Evolutionary conservation across 2,797 vertebrate genomes (phyloP).

Genomic region (Taenioides sp.): DNA sequence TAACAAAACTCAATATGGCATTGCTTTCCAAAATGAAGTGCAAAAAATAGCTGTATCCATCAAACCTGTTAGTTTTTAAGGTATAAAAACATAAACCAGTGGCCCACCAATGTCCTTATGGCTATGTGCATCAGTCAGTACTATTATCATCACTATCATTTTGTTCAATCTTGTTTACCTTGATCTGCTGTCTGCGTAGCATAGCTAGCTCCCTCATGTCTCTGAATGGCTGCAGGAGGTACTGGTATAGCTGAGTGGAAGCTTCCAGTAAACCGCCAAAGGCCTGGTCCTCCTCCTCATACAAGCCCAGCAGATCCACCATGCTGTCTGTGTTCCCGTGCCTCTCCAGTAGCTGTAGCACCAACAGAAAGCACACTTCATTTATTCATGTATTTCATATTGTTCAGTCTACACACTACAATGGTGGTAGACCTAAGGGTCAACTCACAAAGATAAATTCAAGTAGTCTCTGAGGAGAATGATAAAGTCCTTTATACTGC

Average conservation of each 20-base stretch:
- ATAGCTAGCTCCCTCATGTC: slow-evolving; percentile 98
- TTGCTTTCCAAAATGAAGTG: too few species aligned
- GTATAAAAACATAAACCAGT: too few species aligned
- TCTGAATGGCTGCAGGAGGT: slow-evolving; percentile 94
- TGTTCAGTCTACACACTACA: not conserved
- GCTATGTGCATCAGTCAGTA: too few species aligned
- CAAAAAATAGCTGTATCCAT: not conserved
- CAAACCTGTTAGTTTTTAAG: not conserved
- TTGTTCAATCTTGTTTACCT: slow-evolving; percentile 75
- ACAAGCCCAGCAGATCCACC: slow-evolving; percentile 91
- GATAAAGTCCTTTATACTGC: too few species aligned
- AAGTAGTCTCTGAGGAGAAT: too few species aligned
- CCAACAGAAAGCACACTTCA: slow-evolving; percentile 7
- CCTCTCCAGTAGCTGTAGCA: slow-evolving; percentile 87
- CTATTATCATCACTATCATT: too few species aligned
- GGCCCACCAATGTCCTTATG: too few species aligned
- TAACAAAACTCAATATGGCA: too few species aligned
- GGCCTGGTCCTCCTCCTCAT: slow-evolving; percentile 91
- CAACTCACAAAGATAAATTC: too few species aligned
- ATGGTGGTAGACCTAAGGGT: too few species aligned
- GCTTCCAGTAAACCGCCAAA: slow-evolving; percentile 89
- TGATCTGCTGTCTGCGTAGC: slow-evolving; percentile 96
- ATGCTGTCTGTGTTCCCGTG: slow-evolving; percentile 91
- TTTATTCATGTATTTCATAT: not conserved
- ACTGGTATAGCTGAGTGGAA: slow-evolving; percentile 94